These are phyloP conservation scores for Peromyscus polionotus DNA, from an alignment of 2,113 vertebrate genomes.

Conservation along the genomic window DNA sequence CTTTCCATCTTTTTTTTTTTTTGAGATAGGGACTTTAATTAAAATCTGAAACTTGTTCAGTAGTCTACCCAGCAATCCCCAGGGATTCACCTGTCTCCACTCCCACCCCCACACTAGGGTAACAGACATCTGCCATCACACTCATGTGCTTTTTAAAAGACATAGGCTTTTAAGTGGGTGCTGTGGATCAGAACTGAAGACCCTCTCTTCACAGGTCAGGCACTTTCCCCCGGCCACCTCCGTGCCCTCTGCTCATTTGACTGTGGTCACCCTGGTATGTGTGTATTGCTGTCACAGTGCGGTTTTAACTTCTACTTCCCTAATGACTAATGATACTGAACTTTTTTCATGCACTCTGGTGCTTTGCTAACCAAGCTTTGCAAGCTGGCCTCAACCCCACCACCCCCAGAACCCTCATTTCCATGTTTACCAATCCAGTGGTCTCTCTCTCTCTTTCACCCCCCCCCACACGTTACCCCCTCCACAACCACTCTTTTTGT, in stretches of 20 bases:
- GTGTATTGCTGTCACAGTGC: background rate
- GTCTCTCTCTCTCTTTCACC: background rate
- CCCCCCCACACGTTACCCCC: background rate
- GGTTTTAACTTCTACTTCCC: conserved; percentile 16
- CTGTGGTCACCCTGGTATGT: background rate
- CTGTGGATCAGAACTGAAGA: background rate
- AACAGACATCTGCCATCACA: background rate
- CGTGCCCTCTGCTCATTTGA: background rate
- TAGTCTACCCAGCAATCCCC: background rate
- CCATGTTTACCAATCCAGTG: accelerated
- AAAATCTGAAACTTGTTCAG: background rate
- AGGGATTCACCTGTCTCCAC: background rate
- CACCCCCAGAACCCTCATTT: background rate
- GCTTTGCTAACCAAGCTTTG: background rate
- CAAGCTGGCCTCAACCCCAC: background rate
- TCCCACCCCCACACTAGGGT: background rate
- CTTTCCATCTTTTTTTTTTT: too few species aligned
- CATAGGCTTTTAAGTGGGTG: too few species aligned
- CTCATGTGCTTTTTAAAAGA: too few species aligned
- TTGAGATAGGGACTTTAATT: background rate
- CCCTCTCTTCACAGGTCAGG: background rate
- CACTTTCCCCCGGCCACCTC: background rate
- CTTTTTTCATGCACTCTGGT: background rate
- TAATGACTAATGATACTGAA: background rate
- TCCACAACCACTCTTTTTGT: background rate